Conservation (phyloP, 35 echinoderm and acorn worm genomes). For the Anneissia japonica region DNA sequence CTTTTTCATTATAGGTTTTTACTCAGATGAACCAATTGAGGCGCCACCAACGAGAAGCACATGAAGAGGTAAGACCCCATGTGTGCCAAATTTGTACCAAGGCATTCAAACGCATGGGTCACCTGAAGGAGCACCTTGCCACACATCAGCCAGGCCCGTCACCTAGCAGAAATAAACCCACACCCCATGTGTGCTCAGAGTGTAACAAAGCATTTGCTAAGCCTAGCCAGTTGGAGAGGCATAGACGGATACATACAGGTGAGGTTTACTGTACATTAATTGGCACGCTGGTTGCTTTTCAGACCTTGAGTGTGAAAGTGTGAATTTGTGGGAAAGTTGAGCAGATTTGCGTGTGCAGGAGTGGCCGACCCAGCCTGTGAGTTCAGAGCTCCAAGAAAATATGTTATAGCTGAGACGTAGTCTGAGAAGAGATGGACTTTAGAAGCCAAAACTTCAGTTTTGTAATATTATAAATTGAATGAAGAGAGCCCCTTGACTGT, state of each 20-base stretch:
- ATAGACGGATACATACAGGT: slow-evolving; percentile 89
- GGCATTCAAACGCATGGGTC: slow-evolving; percentile 79
- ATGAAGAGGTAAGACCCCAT: slow-evolving; percentile 60
- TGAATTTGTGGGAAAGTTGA: too few relatives aligned
- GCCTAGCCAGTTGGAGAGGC: slow-evolving; percentile 80
- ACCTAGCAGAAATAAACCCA: slow-evolving; percentile 1
- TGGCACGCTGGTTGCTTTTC: too few relatives aligned
- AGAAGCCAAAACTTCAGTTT: too few relatives aligned
- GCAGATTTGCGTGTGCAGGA: too few relatives aligned
- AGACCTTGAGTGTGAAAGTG: too few relatives aligned
- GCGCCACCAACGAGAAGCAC: slow-evolving; percentile 62
- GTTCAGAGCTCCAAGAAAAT: too few relatives aligned
- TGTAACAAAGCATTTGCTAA: slow-evolving; percentile 80
- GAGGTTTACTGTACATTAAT: neutral
- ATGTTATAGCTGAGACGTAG: too few relatives aligned
- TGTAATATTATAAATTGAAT: too few relatives aligned
- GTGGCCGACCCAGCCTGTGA: too few relatives aligned
- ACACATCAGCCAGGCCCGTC: slow-evolving; percentile 52
- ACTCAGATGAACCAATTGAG: slow-evolving; percentile 70
- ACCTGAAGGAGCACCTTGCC: slow-evolving; percentile 88
- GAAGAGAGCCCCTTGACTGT: too few relatives aligned
- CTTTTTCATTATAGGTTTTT: too few relatives aligned
- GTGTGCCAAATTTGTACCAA: slow-evolving; percentile 76
- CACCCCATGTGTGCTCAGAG: slow-evolving; percentile 24
- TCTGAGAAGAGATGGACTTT: too few relatives aligned